These are phyloP conservation scores for Pristionchus exspectatus DNA, from an alignment of 2,888 invertebrate species.

Conservation along the genomic window DNA sequence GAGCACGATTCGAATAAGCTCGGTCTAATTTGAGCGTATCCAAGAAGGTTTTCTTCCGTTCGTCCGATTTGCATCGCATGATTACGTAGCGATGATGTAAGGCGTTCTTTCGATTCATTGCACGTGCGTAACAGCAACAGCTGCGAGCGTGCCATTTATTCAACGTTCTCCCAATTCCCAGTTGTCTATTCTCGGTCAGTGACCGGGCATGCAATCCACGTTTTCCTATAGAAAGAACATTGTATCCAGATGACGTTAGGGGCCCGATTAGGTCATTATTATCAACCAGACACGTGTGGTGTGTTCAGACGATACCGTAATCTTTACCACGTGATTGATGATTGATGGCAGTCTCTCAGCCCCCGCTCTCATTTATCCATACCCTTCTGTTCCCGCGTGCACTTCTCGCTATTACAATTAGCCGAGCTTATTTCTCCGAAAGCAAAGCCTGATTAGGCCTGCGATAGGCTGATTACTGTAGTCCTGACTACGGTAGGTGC, in stretches of 20 bases:
- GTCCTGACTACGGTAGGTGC: not conserved
- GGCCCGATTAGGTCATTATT: not conserved
- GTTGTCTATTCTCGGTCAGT: too few relatives aligned
- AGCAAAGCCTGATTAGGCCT: not conserved
- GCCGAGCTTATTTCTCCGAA: not conserved
- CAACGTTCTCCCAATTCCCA: too few relatives aligned
- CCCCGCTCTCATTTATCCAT: not conserved
- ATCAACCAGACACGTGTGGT: not conserved
- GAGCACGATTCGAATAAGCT: not conserved
- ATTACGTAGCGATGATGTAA: constrained; percentile 42
- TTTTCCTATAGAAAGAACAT: not conserved
- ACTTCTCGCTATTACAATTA: not conserved
- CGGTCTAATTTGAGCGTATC: too few relatives aligned
- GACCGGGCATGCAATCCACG: not conserved
- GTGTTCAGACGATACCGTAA: not conserved
- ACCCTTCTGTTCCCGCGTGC: not conserved
- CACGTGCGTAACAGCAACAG: constrained; percentile 9
- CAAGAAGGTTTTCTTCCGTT: not conserved
- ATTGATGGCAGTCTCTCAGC: not conserved
- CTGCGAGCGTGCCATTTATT: not conserved
- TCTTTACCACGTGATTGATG: not conserved
- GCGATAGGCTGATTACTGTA: not conserved
- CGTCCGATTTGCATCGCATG: not conserved
- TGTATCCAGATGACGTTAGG: not conserved
- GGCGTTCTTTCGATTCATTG: not conserved